Base-by-base conservation (phyloP, 23 tunicate species). In the Oikopleura dioica region DNA sequence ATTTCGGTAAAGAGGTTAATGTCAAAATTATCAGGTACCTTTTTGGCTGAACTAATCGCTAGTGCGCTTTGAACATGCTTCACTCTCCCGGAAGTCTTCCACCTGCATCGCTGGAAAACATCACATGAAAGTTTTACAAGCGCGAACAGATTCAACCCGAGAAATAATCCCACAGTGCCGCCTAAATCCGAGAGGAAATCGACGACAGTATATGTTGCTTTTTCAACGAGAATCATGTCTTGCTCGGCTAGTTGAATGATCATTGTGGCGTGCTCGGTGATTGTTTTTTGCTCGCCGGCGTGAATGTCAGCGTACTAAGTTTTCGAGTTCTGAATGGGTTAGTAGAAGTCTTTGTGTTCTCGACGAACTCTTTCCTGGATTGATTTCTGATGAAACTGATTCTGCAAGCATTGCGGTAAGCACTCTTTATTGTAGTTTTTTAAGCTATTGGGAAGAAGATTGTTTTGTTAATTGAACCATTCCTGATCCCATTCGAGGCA, bases 81-180 rank as follows among this genome's bases (percentile, higher is more conserved):
- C n/a, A n/a, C n/a, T n/a, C n/a, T n/a, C n/a, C n/a, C n/a, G n/a
- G n/a, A n/a, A n/a, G n/a, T n/a, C n/a, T n/a, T n/a, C n/a, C n/a
- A n/a, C n/a, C n/a, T n/a, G n/a, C n/a, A n/a, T n/a, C n/a, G n/a
- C n/a, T n/a, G n/a, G n/a, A n/a, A n/a, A n/a, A 44, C 55, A 9
- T 44, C 55, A 21, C 33, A 63, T 28, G 72, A 21, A 12, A 63
- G 16, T 28, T 28, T 23, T 2, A 63, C 72, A 28, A 63, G 30
- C 5, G 72, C 72, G 16, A 63, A 12, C 5, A 63, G 2, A 63
- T 63, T 63, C 33, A 63, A 63, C 33, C 72, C 72, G 26, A 63
- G 72, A 63, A 63, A 63, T 63, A 63, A 28, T 63, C 72, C 72
- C 16, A 63, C 72, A 28, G 72, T 63, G 32, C 72, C 72, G 5